These are phyloP conservation scores for Nyleta sp. DNA, from an alignment of 2,888 invertebrate genomes.

Conservation along the genomic window DNA sequence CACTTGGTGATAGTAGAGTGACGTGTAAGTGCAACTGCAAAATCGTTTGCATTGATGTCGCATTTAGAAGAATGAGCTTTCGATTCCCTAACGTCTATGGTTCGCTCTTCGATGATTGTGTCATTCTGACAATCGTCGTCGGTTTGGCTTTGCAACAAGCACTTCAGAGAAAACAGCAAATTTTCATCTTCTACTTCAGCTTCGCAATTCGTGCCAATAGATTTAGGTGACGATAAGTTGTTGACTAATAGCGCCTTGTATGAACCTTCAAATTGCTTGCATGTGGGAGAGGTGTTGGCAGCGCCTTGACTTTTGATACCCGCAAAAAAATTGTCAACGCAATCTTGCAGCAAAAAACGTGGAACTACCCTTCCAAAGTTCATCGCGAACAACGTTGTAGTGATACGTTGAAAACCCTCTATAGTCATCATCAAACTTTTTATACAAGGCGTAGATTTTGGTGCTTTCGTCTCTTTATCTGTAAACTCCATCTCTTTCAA, in stretches of 20 bases:
- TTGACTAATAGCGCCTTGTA: conserved; percentile 30
- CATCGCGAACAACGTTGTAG: background rate
- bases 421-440: conserved; percentile 6
- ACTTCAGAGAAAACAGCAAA: conserved; percentile 13
- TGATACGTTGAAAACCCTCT: conserved; percentile 15
- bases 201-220: conserved; percentile 38
- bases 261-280: conserved; percentile 24
- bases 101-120: no score
- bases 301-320: conserved; percentile 22
- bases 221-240: conserved; percentile 19
- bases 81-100: no score
- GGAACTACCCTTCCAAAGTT: conserved; percentile 7
- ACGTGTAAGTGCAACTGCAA: background rate
- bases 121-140: background rate
- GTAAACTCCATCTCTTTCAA: background rate
- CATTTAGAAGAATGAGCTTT: no score
- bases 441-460: background rate
- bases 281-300: conserved; percentile 21
- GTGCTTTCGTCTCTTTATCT: no score
- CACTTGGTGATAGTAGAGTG: background rate
- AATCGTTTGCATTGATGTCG: background rate
- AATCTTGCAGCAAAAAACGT: conserved; percentile 28
- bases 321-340: conserved; percentile 44
- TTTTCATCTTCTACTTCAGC: conserved; percentile 9
- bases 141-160: background rate